Conservation (phyloP, 2,797 vertebrate genomes). For the Darevskia mixta region DNA sequence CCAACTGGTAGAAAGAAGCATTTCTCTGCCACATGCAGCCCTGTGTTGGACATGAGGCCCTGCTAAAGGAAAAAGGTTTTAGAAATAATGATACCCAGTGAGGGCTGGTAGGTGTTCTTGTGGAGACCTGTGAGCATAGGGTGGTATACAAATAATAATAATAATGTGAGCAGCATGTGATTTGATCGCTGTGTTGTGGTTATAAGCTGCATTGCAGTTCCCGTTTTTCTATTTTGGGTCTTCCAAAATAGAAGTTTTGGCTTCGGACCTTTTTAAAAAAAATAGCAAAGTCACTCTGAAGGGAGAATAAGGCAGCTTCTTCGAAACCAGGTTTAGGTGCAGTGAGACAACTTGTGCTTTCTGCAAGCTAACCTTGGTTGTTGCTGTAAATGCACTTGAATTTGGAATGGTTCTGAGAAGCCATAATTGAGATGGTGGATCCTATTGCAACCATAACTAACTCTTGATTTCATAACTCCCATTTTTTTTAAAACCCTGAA, state of each 20-base stretch:
- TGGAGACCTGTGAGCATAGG: no score
- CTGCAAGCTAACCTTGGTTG: no score
- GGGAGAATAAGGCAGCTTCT: not conserved
- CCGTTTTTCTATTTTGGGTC: not conserved
- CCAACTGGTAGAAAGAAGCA: no score
- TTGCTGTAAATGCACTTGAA: not conserved
- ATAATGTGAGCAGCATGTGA: not conserved
- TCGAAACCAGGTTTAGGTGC: not conserved
- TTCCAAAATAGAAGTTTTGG: not conserved
- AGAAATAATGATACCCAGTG: no score
- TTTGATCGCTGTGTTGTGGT: no score
- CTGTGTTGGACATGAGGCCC: not conserved
- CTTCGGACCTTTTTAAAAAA: not conserved
- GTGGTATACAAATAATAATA: no score
- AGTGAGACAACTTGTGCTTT: not conserved
- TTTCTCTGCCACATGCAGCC: not conserved
- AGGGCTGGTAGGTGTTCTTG: no score
- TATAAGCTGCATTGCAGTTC: not conserved
- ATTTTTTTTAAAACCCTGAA: constrained; percentile 51
- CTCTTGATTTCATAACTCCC: not conserved
- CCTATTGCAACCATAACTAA: not conserved
- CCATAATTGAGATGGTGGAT: not conserved
- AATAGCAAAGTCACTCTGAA: not conserved
- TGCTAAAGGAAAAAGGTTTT: no score
- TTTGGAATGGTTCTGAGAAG: not conserved